phyloP scores from a whole-genome alignment of 1,140 invertebrate genomes.

The Meteorus sp. region DNA sequence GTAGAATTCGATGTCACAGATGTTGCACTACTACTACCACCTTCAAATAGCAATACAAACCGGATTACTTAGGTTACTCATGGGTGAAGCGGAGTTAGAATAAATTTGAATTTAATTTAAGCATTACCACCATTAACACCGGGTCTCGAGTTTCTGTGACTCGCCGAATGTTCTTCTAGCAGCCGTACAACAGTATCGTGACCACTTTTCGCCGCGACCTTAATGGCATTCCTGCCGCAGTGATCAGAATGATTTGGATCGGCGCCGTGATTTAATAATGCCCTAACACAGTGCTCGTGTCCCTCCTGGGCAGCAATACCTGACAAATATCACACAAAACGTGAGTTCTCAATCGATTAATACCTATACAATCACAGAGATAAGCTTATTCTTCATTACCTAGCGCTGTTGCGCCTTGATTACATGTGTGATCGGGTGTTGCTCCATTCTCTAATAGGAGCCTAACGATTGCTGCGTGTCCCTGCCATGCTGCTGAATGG shows the following conservation, averaged over 20 bases:
- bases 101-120: slow-evolving; percentile 21
- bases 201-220: slow-evolving; percentile 77
- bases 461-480: slow-evolving; percentile 81
- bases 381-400: slow-evolving; percentile 53
- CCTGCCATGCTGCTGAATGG: slow-evolving; percentile 95
- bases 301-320: slow-evolving; percentile 86
- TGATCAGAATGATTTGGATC: slow-evolving; percentile 92
- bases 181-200: slow-evolving; percentile 72
- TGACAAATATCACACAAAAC: slow-evolving; percentile 38
- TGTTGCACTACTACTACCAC: slow-evolving; percentile 63
- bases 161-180: slow-evolving; percentile 63
- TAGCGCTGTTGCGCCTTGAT: slow-evolving; percentile 90
- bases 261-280: slow-evolving; percentile 84
- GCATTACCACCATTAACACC: slow-evolving; percentile 43
- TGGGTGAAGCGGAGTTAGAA: background rate
- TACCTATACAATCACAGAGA: slow-evolving; percentile 2
- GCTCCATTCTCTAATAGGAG: slow-evolving; percentile 79
- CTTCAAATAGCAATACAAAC: slow-evolving; percentile 37
- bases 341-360: slow-evolving; percentile 4
- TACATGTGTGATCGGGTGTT: slow-evolving; percentile 86
- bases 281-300: slow-evolving; percentile 87
- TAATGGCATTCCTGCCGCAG: slow-evolving; percentile 79
- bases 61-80: background rate
- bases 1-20: slow-evolving; percentile 68
- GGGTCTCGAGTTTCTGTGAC: slow-evolving; percentile 50